Evolutionary conservation across 1,140 invertebrate species (phyloP).

Genomic region (Monochamus saltuarius): DNA sequence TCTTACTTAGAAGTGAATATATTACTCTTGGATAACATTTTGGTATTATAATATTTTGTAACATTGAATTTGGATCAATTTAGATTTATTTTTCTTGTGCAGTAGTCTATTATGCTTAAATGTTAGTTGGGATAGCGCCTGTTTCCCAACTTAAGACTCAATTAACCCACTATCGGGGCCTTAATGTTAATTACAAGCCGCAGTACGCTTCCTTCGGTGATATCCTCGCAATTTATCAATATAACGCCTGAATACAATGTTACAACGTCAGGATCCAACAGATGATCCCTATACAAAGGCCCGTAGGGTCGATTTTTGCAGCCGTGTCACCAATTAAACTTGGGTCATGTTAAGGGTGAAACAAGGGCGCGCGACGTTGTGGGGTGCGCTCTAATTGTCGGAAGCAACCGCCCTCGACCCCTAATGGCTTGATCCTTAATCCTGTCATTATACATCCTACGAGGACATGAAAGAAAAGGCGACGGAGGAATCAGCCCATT

Average conservation of each 20-base stretch:
- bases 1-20: too few relatives aligned
- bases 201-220: constrained; percentile 11
- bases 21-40: too few relatives aligned
- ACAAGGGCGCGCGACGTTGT: constrained; percentile 27
- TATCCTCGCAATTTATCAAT: constrained; percentile 15
- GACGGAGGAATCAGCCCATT: constrained; percentile 14
- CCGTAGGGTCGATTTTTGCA: constrained; percentile 8
- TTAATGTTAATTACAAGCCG: constrained; percentile 11
- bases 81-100: too few relatives aligned
- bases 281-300: not conserved
- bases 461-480: constrained; percentile 30
- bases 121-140: too few relatives aligned
- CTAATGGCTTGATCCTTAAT: constrained; percentile 39
- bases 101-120: too few relatives aligned
- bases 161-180: too few relatives aligned
- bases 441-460: constrained; percentile 33
- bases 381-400: constrained; percentile 34
- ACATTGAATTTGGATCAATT: too few relatives aligned
- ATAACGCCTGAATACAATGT: constrained; percentile 15
- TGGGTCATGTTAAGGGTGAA: constrained; percentile 19
- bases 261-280: constrained; percentile 9
- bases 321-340: constrained; percentile 16
- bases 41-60: too few relatives aligned
- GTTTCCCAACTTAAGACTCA: too few relatives aligned
- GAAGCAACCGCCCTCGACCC: constrained; percentile 35